Evolutionary conservation across 1,140 invertebrate genomes (phyloP).

Genomic region (Pollicipes pollicipes): DNA sequence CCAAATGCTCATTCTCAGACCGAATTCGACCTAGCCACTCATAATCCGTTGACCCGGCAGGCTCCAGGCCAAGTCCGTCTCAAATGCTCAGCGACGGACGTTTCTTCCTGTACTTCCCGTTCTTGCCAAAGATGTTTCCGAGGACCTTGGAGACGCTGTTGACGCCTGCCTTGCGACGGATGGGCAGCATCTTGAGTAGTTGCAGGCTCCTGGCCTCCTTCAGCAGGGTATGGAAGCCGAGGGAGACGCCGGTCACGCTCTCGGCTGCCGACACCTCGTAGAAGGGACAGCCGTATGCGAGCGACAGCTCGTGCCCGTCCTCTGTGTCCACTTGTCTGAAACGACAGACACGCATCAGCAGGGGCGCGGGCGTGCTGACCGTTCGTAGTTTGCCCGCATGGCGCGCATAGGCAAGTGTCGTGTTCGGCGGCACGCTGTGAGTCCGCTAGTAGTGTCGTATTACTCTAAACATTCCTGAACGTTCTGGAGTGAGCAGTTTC

Average conservation of each 20-base stretch:
- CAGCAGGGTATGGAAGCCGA: constrained; percentile 57
- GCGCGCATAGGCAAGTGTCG: no score
- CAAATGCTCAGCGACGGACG: constrained; percentile 53
- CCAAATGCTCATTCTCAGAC: no score
- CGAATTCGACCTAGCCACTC: no score
- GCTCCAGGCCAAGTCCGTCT: no score
- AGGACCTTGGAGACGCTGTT: constrained; percentile 58
- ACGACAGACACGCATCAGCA: no score
- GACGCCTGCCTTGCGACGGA: constrained; percentile 49
- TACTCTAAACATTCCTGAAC: no score
- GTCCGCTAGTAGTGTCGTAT: no score
- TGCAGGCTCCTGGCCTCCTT: constrained; percentile 51
- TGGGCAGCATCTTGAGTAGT: constrained; percentile 46
- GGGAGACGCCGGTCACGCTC: constrained; percentile 50
- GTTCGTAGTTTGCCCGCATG: no score
- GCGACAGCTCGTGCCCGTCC: constrained; percentile 56
- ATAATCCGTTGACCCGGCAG: no score
- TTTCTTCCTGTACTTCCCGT: constrained; percentile 46
- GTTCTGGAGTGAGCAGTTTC: no score
- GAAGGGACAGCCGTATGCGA: constrained; percentile 60
- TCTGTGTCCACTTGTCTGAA: constrained; percentile 52
- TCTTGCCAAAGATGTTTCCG: constrained; percentile 57
- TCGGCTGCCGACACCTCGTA: constrained; percentile 72
- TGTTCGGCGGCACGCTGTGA: no score
- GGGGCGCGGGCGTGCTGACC: no score